phyloP scores from a whole-genome alignment of 1,140 invertebrate genomes.

The Diuraphis noxia region DNA sequence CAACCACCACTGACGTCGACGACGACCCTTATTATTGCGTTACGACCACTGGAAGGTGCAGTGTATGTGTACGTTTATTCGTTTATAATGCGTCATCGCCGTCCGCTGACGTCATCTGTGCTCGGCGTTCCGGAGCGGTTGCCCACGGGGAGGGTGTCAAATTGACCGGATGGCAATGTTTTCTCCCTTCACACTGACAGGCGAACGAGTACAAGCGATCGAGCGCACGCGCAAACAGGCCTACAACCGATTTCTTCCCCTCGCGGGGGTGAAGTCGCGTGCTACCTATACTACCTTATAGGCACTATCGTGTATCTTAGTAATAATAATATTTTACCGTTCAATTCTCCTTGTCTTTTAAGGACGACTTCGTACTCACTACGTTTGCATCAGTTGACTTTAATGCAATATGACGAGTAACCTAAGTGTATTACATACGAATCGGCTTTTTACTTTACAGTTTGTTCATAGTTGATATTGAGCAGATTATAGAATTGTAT shows the following conservation, averaged over 20 bases:
- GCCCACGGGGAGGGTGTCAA: not conserved
- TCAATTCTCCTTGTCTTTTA: not conserved
- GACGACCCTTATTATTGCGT: slow-evolving; percentile 2
- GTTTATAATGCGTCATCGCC: not conserved
- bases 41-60: not conserved
- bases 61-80: not conserved
- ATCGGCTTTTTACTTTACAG: not conserved
- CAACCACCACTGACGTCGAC: not conserved
- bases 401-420: not conserved
- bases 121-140: not conserved
- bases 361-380: not conserved
- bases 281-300: not conserved
- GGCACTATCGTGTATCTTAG: not conserved
- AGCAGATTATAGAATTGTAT: not conserved
- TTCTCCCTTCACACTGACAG: not conserved
- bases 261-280: not conserved
- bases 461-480: not conserved
- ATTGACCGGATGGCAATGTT: not conserved
- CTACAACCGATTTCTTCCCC: not conserved
- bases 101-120: not conserved
- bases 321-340: not conserved
- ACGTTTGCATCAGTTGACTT: not conserved
- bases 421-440: too few relatives aligned
- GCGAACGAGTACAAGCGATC: not conserved
- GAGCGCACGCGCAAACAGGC: too few relatives aligned